These are phyloP conservation scores for Aphis gossypii DNA, from an alignment of 1,140 invertebrate species.

Conservation along the genomic window DNA sequence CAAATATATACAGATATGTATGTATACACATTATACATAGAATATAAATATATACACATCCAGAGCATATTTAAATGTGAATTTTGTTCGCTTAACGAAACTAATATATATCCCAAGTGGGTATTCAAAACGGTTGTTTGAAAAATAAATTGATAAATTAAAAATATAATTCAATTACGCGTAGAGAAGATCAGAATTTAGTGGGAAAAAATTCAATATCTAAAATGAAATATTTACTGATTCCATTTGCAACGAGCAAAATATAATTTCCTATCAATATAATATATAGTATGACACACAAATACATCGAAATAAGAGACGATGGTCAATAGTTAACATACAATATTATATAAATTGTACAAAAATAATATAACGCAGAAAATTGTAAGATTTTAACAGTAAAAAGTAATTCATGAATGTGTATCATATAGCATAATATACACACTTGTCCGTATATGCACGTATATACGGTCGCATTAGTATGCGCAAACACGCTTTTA, in stretches of 20 bases:
- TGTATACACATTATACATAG: neutral
- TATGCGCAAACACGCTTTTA: conserved; percentile 47
- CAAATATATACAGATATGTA: neutral
- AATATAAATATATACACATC: neutral
- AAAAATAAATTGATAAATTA: conserved; percentile 23
- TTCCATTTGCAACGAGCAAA: neutral
- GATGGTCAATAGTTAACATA: neutral
- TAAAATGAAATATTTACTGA: neutral
- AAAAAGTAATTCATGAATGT: neutral
- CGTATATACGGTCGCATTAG: neutral
- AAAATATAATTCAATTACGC: neutral
- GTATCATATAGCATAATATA: neutral
- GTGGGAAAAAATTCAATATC: neutral
- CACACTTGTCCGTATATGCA: neutral
- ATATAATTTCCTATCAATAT: neutral
- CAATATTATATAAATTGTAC: neutral
- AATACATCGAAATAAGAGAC: neutral
- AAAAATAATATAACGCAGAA: neutral
- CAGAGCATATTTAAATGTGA: conserved; percentile 42
- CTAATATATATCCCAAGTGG: neutral
- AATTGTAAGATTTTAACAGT: neutral
- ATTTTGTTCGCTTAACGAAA: neutral
- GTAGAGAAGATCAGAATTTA: neutral
- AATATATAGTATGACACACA: neutral
- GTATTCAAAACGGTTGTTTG: neutral